Evolutionary conservation across 2,797 vertebrate species (phyloP).

Genomic region (Argyrosomus regius): DNA sequence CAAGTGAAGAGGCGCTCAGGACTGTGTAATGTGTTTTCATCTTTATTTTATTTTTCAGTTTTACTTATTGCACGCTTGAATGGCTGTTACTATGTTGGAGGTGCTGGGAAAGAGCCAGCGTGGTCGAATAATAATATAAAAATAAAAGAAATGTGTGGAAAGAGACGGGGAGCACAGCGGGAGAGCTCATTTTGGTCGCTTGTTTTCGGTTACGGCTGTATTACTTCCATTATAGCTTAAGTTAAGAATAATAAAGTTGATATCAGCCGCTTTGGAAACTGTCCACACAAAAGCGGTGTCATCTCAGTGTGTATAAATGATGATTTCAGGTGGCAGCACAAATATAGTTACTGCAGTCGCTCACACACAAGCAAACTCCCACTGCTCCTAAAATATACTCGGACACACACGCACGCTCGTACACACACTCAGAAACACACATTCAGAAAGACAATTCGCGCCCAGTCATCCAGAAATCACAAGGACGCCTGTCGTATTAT

Average conservation of each 20-base stretch:
- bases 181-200: slow-evolving; percentile 34
- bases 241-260: slow-evolving; percentile 52
- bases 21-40: slow-evolving; percentile 61
- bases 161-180: background rate
- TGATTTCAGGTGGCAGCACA: slow-evolving; percentile 62
- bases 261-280: slow-evolving; percentile 4
- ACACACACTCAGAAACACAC: slow-evolving; percentile 43
- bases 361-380: slow-evolving; percentile 13
- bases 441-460: slow-evolving; percentile 62
- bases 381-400: slow-evolving; percentile 54
- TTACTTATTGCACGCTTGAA: slow-evolving; percentile 46
- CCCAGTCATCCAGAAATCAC: slow-evolving; percentile 75
- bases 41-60: slow-evolving; percentile 57
- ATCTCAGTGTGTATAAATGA: slow-evolving; percentile 48
- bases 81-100: slow-evolving; percentile 45
- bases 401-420: slow-evolving; percentile 22
- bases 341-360: slow-evolving; percentile 48
- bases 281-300: slow-evolving; percentile 34
- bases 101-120: slow-evolving; percentile 35
- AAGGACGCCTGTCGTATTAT: slow-evolving; percentile 72
- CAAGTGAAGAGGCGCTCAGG: slow-evolving; percentile 50
- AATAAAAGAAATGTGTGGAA: background rate
- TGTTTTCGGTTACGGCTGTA: slow-evolving; percentile 47
- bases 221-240: slow-evolving; percentile 49
- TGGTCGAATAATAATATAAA: slow-evolving; percentile 9